Percentiles rank a stretch among this genome's conserved stretches.
Evolutionary conservation across 2,113 vertebrate species (phyloP).

Genomic region (Lepisosteus oculatus): DNA sequence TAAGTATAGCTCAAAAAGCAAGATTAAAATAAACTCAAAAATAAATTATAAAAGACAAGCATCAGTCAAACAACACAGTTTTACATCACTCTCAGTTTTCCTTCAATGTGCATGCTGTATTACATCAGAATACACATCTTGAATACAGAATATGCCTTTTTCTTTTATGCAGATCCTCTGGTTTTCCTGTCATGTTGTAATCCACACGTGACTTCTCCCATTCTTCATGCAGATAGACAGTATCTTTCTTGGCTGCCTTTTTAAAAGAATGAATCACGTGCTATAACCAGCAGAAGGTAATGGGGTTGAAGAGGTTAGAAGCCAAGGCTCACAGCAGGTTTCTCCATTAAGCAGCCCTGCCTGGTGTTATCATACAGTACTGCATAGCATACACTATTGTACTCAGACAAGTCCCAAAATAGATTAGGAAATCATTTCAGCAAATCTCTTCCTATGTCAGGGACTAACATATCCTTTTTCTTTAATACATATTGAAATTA

Average conservation of each 20-base stretch:
- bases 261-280: slow-evolving; percentile 14
- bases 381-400: not conserved
- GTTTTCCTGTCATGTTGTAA: too few species aligned
- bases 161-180: not conserved
- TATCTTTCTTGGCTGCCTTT: slow-evolving; percentile 6
- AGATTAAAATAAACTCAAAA: too few species aligned
- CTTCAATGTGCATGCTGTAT: not conserved
- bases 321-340: not conserved
- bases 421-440: slow-evolving; percentile 9
- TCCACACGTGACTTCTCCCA: not conserved
- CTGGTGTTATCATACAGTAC: slow-evolving; percentile 37
- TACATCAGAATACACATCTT: not conserved
- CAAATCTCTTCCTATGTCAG: not conserved
- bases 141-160: not conserved
- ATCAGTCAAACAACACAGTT: too few species aligned
- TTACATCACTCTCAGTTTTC: too few species aligned
- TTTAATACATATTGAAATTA: too few species aligned
- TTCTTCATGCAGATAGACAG: not conserved
- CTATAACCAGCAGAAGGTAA: slow-evolving; percentile 9
- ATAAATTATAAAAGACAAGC: too few species aligned
- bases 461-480: not conserved
- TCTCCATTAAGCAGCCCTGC: slow-evolving; percentile 44
- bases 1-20: too few species aligned
- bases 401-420: not conserved
- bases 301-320: slow-evolving; percentile 21